Evolutionary conservation across 2,797 vertebrate genomes (phyloP).

Genomic region (Mus spretus): DNA sequence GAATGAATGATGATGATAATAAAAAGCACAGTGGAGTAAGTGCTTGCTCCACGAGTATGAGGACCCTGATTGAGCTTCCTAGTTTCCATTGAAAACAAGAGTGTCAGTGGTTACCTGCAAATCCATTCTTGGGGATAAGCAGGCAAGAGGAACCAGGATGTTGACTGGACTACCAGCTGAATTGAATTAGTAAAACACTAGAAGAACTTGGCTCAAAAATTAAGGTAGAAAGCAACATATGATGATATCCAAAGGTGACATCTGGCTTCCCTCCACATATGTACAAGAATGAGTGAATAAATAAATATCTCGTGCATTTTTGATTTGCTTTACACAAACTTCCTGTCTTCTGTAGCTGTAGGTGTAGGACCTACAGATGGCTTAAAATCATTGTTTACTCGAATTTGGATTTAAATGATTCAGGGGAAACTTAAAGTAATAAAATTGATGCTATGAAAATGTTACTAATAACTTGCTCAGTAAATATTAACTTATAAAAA

Average conservation of each 20-base stretch:
- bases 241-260: background rate
- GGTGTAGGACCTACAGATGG: background rate
- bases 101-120: background rate
- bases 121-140: accelerated
- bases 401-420: background rate
- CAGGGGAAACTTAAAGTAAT: background rate
- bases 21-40: background rate
- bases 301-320: background rate
- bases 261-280: background rate
- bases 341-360: background rate
- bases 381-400: too few relatives aligned
- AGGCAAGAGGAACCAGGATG: background rate
- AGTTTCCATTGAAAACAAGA: background rate
- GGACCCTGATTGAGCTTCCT: background rate
- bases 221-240: background rate
- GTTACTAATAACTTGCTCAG: background rate
- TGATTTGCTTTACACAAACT: background rate
- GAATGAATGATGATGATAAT: background rate
- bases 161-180: background rate
- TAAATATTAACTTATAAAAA: background rate
- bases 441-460: background rate
- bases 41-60: background rate
- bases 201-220: background rate
- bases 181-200: background rate
- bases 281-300: too few relatives aligned